phyloP scores from a whole-genome alignment of 1,140 invertebrate genomes.

The Agraylea sexmaculata region DNA sequence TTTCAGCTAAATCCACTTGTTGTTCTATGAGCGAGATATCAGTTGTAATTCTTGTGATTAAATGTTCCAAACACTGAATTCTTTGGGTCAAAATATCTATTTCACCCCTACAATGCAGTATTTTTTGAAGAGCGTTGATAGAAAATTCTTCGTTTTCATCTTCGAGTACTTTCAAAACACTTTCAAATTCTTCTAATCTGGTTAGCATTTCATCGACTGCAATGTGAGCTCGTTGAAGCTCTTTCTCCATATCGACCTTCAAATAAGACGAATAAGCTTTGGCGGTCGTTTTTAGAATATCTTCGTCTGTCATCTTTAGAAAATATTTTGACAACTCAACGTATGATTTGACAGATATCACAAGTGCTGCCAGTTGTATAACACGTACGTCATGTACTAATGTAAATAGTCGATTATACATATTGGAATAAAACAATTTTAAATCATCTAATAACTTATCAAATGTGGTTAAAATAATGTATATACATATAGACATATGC shows the following conservation, averaged over 20 bases:
- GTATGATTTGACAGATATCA: no score
- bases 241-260: constrained; percentile 32
- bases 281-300: no score
- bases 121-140: constrained; percentile 25
- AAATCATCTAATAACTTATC: no score
- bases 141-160: constrained; percentile 31
- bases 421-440: no score
- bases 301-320: constrained; percentile 30
- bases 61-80: constrained; percentile 29
- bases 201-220: constrained; percentile 41
- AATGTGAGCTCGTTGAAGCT: constrained; percentile 37
- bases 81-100: constrained; percentile 32
- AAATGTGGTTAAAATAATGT: no score
- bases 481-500: no score
- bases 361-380: no score
- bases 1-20: constrained; percentile 35
- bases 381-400: no score
- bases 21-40: constrained; percentile 36
- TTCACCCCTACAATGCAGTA: constrained; percentile 32
- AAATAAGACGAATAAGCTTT: constrained; percentile 35
- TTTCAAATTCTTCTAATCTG: constrained; percentile 38
- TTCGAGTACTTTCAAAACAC: constrained; percentile 37
- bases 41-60: constrained; percentile 28
- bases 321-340: no score
- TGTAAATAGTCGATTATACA: no score